Percentiles rank a stretch among this genome's conserved stretches.
Conservation (phyloP, 2,888 invertebrate genomes). For the Archips xylosteana region DNA sequence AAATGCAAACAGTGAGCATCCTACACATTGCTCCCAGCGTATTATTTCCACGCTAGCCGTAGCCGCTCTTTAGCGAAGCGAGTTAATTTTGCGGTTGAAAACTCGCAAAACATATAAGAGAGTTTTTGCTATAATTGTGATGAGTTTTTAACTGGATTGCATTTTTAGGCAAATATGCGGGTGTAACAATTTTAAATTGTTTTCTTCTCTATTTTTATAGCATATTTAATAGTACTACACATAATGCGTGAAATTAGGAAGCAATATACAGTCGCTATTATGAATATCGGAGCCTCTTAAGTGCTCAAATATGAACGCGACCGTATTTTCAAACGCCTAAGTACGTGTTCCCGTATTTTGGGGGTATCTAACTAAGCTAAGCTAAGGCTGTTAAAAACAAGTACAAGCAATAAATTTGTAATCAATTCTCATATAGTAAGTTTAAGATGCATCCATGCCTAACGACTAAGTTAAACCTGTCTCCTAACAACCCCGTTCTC, state of each 20-base stretch:
- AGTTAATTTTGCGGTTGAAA: slow-evolving; percentile 25
- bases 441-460: neutral
- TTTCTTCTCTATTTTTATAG: too few species aligned
- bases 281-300: too few species aligned
- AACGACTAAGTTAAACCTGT: neutral
- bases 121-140: slow-evolving; percentile 5
- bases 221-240: too few species aligned
- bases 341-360: too few species aligned
- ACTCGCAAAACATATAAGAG: slow-evolving; percentile 15
- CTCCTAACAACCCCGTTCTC: neutral
- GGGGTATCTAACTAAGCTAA: too few species aligned
- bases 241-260: too few species aligned
- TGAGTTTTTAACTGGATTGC: neutral
- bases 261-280: too few species aligned
- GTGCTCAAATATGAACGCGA: too few species aligned
- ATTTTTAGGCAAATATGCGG: neutral
- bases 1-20: slow-evolving; percentile 27
- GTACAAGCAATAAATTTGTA: too few species aligned
- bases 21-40: slow-evolving; percentile 22
- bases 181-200: neutral
- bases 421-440: neutral
- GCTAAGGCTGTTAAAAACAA: too few species aligned
- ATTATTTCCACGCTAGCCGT: slow-evolving; percentile 26
- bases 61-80: slow-evolving; percentile 9
- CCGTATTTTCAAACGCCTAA: too few species aligned